These are phyloP conservation scores for Monochamus alternatus DNA, from an alignment of 2,888 invertebrate species.

Conservation along the genomic window DNA sequence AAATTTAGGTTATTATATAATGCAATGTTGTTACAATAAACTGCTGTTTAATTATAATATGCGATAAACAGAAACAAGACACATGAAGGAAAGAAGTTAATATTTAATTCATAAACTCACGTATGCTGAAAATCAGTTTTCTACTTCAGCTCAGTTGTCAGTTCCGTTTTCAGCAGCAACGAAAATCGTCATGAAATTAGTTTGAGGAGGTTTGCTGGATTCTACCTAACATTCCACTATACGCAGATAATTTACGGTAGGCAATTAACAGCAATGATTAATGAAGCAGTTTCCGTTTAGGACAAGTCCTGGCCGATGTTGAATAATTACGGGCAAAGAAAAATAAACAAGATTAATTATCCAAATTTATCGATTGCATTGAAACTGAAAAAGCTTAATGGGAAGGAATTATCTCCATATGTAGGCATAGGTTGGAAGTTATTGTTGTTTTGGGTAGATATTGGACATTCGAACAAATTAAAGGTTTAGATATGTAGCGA, in stretches of 20 bases:
- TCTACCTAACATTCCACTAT: slow-evolving; percentile 2
- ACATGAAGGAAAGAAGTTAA: background rate
- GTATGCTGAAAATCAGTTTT: background rate
- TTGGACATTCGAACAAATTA: too few species aligned
- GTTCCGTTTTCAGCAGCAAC: background rate
- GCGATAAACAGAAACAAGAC: background rate
- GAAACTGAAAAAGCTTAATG: slow-evolving; percentile 16
- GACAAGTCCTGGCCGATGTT: slow-evolving; percentile 58
- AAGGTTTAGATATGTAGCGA: too few species aligned
- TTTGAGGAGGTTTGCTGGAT: background rate
- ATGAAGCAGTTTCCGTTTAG: slow-evolving; percentile 56
- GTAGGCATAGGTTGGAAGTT: background rate
- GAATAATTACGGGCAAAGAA: slow-evolving; percentile 55
- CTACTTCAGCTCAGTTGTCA: background rate
- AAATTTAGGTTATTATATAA: too few species aligned
- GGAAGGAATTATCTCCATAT: background rate
- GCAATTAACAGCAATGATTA: slow-evolving; percentile 57
- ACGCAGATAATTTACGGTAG: slow-evolving; percentile 19
- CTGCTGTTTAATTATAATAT: background rate
- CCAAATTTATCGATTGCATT: slow-evolving; percentile 35
- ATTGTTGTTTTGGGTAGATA: background rate
- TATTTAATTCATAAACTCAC: background rate
- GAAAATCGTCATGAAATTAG: slow-evolving; percentile 15
- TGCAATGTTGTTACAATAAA: background rate
- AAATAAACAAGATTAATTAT: slow-evolving; percentile 60